phyloP scores from a whole-genome alignment of 2,797 vertebrate genomes.

The Platyrinchus mystaceus region DNA sequence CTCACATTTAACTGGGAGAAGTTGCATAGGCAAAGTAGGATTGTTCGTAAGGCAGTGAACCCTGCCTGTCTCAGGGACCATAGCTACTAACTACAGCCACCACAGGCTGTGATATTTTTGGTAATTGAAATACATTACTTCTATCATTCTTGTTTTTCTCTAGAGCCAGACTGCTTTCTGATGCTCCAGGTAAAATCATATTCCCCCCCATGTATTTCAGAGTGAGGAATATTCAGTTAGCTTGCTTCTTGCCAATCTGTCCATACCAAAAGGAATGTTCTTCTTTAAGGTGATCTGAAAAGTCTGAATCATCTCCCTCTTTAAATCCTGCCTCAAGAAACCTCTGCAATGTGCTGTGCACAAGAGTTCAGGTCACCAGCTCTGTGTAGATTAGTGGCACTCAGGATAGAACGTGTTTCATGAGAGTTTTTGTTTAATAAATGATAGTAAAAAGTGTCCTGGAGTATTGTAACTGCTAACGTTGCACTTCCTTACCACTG shows the following conservation, averaged over 20 bases:
- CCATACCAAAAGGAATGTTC: background rate
- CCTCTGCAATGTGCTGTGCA: background rate
- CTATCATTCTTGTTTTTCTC: background rate
- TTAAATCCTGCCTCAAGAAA: background rate
- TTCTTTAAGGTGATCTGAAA: background rate
- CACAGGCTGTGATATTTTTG: background rate
- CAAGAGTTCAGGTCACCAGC: background rate
- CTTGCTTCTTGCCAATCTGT: background rate
- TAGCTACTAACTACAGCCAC: too few species aligned
- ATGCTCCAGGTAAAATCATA: background rate
- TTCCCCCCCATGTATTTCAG: background rate
- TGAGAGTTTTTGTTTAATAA: background rate
- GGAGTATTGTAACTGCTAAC: background rate
- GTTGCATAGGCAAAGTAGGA: background rate
- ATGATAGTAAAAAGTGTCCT: background rate
- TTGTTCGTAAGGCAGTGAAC: background rate
- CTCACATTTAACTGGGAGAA: background rate
- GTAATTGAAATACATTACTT: background rate
- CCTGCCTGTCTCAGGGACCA: background rate
- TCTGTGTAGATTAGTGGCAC: background rate
- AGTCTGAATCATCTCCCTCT: background rate
- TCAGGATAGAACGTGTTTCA: background rate
- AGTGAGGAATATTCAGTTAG: background rate
- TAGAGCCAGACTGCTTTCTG: background rate
- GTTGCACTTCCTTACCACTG: background rate